Conservation (phyloP, 2,797 vertebrate genomes). For the Leuciscus waleckii region DNA sequence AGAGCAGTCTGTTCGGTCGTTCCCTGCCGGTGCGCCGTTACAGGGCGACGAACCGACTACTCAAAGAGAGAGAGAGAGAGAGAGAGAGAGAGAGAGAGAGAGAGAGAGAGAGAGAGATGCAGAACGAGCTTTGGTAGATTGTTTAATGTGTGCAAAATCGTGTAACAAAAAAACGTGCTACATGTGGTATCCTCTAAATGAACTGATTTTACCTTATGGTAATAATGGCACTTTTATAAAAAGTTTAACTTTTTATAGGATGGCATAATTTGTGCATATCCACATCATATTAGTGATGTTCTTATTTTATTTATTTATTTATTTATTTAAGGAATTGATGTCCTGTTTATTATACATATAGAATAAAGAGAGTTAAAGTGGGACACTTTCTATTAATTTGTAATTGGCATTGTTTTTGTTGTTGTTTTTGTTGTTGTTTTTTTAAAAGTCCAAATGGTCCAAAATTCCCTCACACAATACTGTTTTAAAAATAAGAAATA, state of each 20-base stretch:
- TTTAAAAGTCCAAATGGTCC: not conserved
- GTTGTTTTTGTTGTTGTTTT: too few relatives aligned
- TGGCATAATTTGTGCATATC: not conserved
- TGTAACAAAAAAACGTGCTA: not conserved
- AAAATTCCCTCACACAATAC: not conserved
- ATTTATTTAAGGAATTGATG: not conserved
- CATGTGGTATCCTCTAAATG: not conserved
- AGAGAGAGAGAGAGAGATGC: too few relatives aligned
- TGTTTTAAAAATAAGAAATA: not conserved
- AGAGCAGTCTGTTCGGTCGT: too few relatives aligned
- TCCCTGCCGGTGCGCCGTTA: too few relatives aligned
- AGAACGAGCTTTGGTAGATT: not conserved
- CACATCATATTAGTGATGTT: not conserved
- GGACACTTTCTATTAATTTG: not conserved
- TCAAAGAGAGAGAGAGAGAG: too few relatives aligned
- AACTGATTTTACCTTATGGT: not conserved
- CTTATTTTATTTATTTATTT: not conserved
- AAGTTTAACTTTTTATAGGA: not conserved
- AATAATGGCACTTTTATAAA: not conserved
- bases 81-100: too few relatives aligned
- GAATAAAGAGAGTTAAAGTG: not conserved
- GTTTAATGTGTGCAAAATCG: not conserved
- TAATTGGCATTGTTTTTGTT: not conserved
- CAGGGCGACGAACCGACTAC: too few relatives aligned
- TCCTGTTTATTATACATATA: not conserved